Evolutionary conservation across 2,888 invertebrate genomes (phyloP).

Genomic region (Macrostomum cliftonense): DNA sequence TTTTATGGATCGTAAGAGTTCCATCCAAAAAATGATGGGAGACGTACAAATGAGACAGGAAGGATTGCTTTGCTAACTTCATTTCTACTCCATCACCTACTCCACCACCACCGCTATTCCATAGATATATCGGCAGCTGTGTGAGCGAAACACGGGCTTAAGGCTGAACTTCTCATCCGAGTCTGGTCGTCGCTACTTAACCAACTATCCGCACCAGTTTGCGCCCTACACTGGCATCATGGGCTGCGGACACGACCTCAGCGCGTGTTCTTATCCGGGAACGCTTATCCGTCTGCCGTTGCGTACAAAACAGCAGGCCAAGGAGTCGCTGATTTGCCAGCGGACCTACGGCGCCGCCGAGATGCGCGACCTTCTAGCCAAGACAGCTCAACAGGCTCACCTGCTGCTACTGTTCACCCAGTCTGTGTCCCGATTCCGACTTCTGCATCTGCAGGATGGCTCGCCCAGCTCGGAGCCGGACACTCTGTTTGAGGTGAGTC

Average conservation of each 20-base stretch:
- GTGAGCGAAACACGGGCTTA: too few relatives aligned
- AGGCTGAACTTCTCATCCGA: too few relatives aligned
- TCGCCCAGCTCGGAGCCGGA: too few relatives aligned
- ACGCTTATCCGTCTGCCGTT: slow-evolving; percentile 30
- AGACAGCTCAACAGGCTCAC: slow-evolving; percentile 18
- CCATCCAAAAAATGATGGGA: too few relatives aligned
- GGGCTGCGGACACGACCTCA: slow-evolving; percentile 18
- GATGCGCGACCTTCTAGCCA: slow-evolving; percentile 13
- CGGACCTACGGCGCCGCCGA: slow-evolving; percentile 18
- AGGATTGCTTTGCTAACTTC: too few relatives aligned
- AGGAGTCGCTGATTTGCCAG: slow-evolving; percentile 21
- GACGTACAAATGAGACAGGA: too few relatives aligned
- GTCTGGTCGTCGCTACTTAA: slow-evolving; percentile 14
- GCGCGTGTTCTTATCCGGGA: too few relatives aligned
- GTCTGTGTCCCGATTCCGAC: slow-evolving; percentile 18
- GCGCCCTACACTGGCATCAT: slow-evolving; percentile 22
- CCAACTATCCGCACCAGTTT: slow-evolving; percentile 21
- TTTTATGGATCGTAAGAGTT: too few relatives aligned
- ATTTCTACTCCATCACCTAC: too few relatives aligned
- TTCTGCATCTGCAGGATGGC: slow-evolving; percentile 18
- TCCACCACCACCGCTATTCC: too few relatives aligned
- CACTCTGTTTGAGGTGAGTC: slow-evolving; percentile 1
- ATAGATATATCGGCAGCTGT: too few relatives aligned
- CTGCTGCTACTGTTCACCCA: slow-evolving; percentile 27
- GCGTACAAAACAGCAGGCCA: slow-evolving; percentile 21